Base-by-base conservation (phyloP, 2,888 invertebrate species). In the Seladonia tumulorum region DNA sequence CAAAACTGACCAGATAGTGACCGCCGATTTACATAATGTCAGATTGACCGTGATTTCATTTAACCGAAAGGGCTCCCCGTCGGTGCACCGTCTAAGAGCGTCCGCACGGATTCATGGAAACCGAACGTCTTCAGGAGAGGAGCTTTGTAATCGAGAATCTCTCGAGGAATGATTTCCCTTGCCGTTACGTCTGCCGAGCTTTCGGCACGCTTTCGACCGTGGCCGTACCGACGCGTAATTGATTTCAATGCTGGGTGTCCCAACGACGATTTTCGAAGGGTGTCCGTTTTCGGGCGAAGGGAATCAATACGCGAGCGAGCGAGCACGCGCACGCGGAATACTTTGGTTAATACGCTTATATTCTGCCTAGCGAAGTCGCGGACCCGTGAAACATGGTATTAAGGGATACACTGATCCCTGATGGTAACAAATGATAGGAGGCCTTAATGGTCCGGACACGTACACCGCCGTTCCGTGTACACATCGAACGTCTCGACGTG, bases 1-100 rank as follows among this genome's bases (percentile, higher is more conserved):
- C 94, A 95, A 95, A 95, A 92, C 92, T 93, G 92, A 92, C 94
- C 94, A 92, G 92, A 93, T 93, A 93, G 93, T 93, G 93, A 91
- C 91, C 93, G 91, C 92, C 83, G 90, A 94, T 95, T 94, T 95
- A 92, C 95, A 94, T 95, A 95, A 94, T 93, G 94, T 93, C 92
- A 94, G 94, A 94, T 94, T 94, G 94, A 92, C 94, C 93, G 94
- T 94, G 94, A 94, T 94, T 95, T 94, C 93, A 93, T 94, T 94
- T 92, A 90, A 86, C 73, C 76, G 35, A 76, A 75, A 63, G 71
- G n/a, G n/a, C n/a, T 29, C 14, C 47, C 60, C 72, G n/a, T 45
- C 18, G 35, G 35, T 5, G 35, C 35, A 35, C 60, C 72, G 35
- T 39, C 18, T 78, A 78, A 85, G 82, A 87, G 88, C 76, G 57